A percentile compares a stretch with the other conserved stretches of the same genome.
phyloP scores from a whole-genome alignment of 2,113 vertebrate genomes.

The Petaurus breviceps region DNA sequence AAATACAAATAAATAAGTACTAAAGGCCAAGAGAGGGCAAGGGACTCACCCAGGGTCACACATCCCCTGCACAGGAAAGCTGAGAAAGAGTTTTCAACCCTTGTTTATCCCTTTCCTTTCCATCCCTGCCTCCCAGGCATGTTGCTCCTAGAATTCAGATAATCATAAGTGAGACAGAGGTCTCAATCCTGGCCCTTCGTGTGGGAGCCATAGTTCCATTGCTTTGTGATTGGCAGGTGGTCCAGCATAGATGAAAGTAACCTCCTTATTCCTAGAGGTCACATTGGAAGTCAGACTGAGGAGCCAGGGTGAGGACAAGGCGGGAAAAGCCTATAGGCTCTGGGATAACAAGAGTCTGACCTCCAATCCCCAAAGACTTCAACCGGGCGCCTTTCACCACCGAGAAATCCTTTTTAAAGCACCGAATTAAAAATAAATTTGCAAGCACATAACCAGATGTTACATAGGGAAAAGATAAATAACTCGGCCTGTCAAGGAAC shows the following conservation, averaged over 20 bases:
- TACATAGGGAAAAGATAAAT: slow-evolving; percentile 76
- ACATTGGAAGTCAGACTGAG: slow-evolving; percentile 45
- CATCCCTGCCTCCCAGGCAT: neutral
- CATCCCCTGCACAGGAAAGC: neutral
- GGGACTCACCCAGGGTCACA: neutral
- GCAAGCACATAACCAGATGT: slow-evolving; percentile 79
- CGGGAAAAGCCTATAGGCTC: slow-evolving; percentile 16
- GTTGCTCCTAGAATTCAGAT: slow-evolving; percentile 7
- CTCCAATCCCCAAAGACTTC: slow-evolving; percentile 21
- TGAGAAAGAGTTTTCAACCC: neutral
- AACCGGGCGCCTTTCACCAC: slow-evolving; percentile 53
- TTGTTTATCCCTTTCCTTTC: neutral
- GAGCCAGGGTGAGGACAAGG: slow-evolving; percentile 38
- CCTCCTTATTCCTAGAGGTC: slow-evolving; percentile 61
- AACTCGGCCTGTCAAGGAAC: slow-evolving; percentile 78
- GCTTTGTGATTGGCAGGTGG: slow-evolving; percentile 73
- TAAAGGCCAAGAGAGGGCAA: neutral
- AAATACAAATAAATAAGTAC: neutral
- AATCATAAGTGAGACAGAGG: slow-evolving; percentile 24
- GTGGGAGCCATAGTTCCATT: slow-evolving; percentile 77
- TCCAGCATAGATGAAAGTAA: slow-evolving; percentile 48
- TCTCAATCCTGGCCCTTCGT: slow-evolving; percentile 59
- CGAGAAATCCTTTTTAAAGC: slow-evolving; percentile 72
- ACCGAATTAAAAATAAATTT: slow-evolving; percentile 78
- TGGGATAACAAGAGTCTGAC: slow-evolving; percentile 28